Base-by-base conservation (phyloP, 2,888 invertebrate species). In the Epistrophe eligans region DNA sequence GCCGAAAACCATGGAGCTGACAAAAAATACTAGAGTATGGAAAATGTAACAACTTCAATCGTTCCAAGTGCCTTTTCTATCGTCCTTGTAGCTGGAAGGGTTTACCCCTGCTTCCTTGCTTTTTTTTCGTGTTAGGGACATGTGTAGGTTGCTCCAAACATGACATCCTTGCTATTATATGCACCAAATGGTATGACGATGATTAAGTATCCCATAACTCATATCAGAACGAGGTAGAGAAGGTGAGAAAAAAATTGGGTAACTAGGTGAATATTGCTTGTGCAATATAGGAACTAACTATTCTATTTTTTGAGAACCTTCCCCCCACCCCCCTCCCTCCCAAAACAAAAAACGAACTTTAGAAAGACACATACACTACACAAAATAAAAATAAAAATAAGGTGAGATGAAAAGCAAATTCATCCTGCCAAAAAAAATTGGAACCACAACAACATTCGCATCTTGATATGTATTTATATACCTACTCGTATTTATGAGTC, bases 181-280 rank as follows among this genome's bases (percentile, higher is more conserved):
- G 79, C 76, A 79, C 79, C 77, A 82, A 82, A 87, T 82, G 82
- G 73, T 48, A 79, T 87, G 87, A 83, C 87, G 83, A 82, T 87
- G 87, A 83, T 87, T 87, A 87, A 87, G 83, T 50, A 85, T 73
- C 70, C 45, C 73, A 87, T 82, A 87, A 71, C 73, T 82, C 85
- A 87, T 52, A 67, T 7, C 45, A 67, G 19, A 57, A 32, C 43
- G 57, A 40, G 66, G 13, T 15, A 35, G 7, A 35, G 66, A 66
- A 52, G 40, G 43, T 17, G 57, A 24, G 35, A 19, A 11, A 4
- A 50, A 67, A 58, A 60, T 77, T 70, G 48, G 64, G 64, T 64
- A 79, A 84, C 84, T 77, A 73, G 84, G 84, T 77, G 80, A 77
- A 77, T 62, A 48, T 55, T 70, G 71, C 40, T 55, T 28, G 70